Evolutionary conservation across 2,888 invertebrate species (phyloP), one percentile per base, ranked within the genome.

Genomic region (Blastobasis adustella): DNA sequence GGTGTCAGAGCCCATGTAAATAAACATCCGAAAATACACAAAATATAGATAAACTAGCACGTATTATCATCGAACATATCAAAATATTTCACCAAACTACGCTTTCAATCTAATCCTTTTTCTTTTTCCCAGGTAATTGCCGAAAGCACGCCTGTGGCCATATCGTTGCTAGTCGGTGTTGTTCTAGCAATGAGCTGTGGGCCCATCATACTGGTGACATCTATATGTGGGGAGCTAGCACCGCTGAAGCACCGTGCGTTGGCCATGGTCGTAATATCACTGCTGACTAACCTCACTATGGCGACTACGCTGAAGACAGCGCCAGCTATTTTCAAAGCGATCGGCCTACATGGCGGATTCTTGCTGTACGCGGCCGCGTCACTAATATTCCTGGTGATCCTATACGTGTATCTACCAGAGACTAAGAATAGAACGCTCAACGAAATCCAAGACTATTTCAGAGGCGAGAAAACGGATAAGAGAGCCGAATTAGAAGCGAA

Each of bases 371-470:
- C 23, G 58, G 0, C 66, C 0, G 53, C 61, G 0, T 62, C 64
- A 5, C 50, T 53, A 1, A 10, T 60, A 4, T 62, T 54, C 46
- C 54, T 62, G 4, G 10, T 59, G 9, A 47, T 69, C 1, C 47
- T 68, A 41, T 70, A 56, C 51, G 50, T 59, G 6, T 69, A 61
- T 54, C 52, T 72, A 40, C 72, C 73, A 0, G 71, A 69, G 53
- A 67, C 68, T 6, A 66, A 69, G 51, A 66, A 65, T 46, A 61
- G 53, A 47, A 67, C 62, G 10, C 44, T 66, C 39, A 59, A 57
- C 49, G 65, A 65, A 48, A 71, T 69, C 36, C 55, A 61, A 37
- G 56, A 63, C 23, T 23, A 23, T 23, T 23, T 23, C 23, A 23
- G 23, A 23, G 23, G 23, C 23, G 23, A 23, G 23, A 23, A 23